phyloP scores from a whole-genome alignment of 1,140 invertebrate species.

The Manduca sexta region DNA sequence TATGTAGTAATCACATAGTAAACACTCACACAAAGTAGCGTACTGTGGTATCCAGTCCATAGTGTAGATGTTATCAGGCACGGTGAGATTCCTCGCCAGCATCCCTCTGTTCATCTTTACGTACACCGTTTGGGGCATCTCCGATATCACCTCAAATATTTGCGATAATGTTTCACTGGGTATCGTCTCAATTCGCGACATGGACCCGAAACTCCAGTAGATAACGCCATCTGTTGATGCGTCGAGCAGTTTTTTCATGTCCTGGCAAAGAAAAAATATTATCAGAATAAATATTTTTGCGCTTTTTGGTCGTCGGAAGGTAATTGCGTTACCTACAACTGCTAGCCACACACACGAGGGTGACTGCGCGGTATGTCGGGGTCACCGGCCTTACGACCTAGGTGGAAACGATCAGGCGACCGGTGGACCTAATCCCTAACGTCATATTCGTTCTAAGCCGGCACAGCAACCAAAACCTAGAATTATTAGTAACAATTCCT shows the following conservation, averaged over 20 bases:
- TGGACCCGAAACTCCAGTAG: conserved; percentile 81
- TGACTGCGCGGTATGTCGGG: too few relatives aligned
- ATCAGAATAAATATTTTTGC: too few relatives aligned
- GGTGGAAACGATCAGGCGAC: too few relatives aligned
- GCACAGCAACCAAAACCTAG: too few relatives aligned
- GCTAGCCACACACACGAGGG: too few relatives aligned
- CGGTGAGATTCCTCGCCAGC: conserved; percentile 65
- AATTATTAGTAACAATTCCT: too few relatives aligned
- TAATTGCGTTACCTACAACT: too few relatives aligned
- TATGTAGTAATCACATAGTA: neutral
- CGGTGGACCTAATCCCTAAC: too few relatives aligned
- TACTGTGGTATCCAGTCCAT: conserved; percentile 79
- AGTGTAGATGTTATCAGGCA: conserved; percentile 77
- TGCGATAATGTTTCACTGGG: conserved; percentile 58
- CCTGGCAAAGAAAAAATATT: conserved; percentile 30
- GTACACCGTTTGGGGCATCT: conserved; percentile 71
- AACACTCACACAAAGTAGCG: conserved; percentile 75
- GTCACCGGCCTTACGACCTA: too few relatives aligned
- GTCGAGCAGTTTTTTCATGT: conserved; percentile 75
- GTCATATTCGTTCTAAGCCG: too few relatives aligned
- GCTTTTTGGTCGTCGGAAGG: too few relatives aligned
- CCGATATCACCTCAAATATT: conserved; percentile 69
- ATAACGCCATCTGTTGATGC: conserved; percentile 76
- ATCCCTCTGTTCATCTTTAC: conserved; percentile 75
- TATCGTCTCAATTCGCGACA: conserved; percentile 73